phyloP scores from a whole-genome alignment of 2,113 vertebrate genomes.

The Ammodytes dubius region DNA sequence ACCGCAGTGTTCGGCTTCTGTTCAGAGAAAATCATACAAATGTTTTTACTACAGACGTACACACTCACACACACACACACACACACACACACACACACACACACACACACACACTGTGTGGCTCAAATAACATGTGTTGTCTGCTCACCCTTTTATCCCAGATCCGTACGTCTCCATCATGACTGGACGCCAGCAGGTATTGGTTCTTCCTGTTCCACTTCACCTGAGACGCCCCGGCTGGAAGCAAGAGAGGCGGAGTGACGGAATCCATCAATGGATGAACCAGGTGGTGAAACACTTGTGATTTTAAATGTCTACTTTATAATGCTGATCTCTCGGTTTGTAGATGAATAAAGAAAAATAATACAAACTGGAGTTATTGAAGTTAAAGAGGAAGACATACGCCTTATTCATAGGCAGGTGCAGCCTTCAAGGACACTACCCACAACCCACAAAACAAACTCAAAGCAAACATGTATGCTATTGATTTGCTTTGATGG shows the following conservation, averaged over 20 bases:
- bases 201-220: conserved; percentile 97
- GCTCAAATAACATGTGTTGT: rapidly evolving
- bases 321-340: neutral
- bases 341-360: neutral
- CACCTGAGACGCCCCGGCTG: conserved; percentile 98
- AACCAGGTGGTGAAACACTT: neutral
- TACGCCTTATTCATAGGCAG: no score
- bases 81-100: neutral
- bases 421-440: neutral
- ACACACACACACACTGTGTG: neutral
- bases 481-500: no score
- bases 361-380: neutral
- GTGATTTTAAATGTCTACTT: neutral
- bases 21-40: neutral
- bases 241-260: neutral
- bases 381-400: no score
- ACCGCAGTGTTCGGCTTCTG: conserved; percentile 97
- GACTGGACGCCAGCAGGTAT: conserved; percentile 94
- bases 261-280: no score
- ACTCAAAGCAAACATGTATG: no score
- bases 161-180: conserved; percentile 96
- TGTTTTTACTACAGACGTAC: no score
- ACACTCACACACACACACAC: no score
- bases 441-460: no score
- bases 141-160: conserved; percentile 96